phyloP scores from a whole-genome alignment of 2,113 vertebrate species.

The Petroica traversi region DNA sequence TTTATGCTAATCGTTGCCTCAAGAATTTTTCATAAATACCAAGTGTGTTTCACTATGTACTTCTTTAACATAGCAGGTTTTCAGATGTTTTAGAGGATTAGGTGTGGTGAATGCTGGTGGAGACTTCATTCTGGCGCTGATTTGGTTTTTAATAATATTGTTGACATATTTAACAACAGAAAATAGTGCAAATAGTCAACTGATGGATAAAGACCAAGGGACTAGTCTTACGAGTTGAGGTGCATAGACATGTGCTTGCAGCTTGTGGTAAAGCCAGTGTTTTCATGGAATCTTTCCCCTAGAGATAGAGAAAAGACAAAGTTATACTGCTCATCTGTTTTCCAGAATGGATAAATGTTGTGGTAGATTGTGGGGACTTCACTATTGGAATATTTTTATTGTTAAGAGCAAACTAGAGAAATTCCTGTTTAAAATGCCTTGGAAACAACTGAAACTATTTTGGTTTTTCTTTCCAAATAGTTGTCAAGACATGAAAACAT shows the following conservation, averaged over 20 bases:
- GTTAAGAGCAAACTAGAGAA: neutral
- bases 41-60: neutral
- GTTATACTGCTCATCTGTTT: neutral
- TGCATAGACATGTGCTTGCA: neutral
- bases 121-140: neutral
- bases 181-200: neutral
- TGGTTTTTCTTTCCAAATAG: neutral
- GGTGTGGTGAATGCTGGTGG: neutral
- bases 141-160: neutral
- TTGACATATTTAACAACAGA: neutral
- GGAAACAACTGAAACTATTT: neutral
- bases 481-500: neutral
- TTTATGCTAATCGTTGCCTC: neutral
- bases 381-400: neutral
- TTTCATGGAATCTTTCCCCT: neutral
- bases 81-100: neutral
- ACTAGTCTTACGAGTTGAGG: neutral
- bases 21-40: neutral
- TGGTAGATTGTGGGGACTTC: neutral
- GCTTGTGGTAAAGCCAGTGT: accelerated
- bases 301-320: neutral
- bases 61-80: neutral
- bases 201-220: neutral
- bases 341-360: neutral
- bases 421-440: neutral